Conservation (phyloP, 2,888 invertebrate species). For the Pegoplata infirma region DNA sequence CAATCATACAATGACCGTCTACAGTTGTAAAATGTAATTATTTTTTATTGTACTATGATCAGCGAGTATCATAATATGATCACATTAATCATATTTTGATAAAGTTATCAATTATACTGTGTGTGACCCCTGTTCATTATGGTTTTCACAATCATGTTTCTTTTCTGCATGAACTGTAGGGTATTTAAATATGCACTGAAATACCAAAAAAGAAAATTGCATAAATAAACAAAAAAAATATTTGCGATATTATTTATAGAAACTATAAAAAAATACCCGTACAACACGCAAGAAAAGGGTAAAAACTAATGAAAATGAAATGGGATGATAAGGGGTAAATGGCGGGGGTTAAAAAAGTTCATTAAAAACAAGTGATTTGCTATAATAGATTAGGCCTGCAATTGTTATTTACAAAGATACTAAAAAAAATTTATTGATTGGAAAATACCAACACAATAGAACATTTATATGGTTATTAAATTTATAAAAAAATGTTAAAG, state of each 20-base stretch:
- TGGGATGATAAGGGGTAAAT: background rate
- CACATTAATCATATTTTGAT: too few species aligned
- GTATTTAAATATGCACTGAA: background rate
- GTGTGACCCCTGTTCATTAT: too few species aligned
- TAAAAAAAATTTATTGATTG: slow-evolving; percentile 39
- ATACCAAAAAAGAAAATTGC: slow-evolving; percentile 3
- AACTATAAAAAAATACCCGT: background rate
- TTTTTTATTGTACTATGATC: too few species aligned
- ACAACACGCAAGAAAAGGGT: background rate
- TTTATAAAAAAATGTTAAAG: background rate
- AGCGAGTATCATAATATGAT: too few species aligned
- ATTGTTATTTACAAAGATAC: background rate
- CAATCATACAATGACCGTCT: too few species aligned
- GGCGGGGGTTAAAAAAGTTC: too few species aligned
- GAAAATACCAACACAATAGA: background rate
- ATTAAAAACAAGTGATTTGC: slow-evolving; percentile 39
- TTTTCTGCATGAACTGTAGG: too few species aligned
- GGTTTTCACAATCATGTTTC: too few species aligned
- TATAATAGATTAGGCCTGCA: slow-evolving; percentile 31
- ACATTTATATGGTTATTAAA: background rate
- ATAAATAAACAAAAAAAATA: background rate
- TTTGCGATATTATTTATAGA: background rate
- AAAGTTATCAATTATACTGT: too few species aligned
- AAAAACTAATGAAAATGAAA: background rate
- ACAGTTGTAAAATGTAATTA: too few species aligned